Percentiles rank a stretch among this genome's conserved stretches.
phyloP scores from a whole-genome alignment of 2,113 vertebrate species.

The Sphyrna mokarran region DNA sequence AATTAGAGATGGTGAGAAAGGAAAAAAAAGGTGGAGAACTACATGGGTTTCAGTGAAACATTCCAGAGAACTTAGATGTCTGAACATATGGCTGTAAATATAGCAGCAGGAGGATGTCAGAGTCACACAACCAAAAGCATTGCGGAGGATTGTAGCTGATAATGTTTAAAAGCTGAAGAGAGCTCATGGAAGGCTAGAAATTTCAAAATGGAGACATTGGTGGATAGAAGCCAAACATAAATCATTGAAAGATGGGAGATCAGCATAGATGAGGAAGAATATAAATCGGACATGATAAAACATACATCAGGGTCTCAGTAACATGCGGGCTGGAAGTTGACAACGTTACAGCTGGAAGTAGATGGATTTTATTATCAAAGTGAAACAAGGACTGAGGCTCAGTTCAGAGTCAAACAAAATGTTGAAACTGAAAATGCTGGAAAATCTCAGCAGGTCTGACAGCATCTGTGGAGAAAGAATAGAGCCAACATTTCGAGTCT shows the following conservation, averaged over 20 bases:
- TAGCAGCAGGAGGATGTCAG: background rate
- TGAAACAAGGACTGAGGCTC: background rate
- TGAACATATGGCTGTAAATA: background rate
- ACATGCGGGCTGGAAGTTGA: background rate
- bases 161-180: background rate
- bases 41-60: background rate
- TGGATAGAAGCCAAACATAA: background rate
- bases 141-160: background rate
- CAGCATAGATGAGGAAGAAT: background rate
- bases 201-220: background rate
- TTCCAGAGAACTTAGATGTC: background rate
- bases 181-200: background rate
- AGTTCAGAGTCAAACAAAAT: background rate
- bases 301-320: background rate
- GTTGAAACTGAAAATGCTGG: background rate
- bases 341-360: background rate
- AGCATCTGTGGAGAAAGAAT: no score
- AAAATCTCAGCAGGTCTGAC: no score
- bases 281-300: background rate
- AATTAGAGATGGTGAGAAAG: background rate
- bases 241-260: background rate
- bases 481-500: no score
- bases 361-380: background rate
- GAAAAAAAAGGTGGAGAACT: background rate
- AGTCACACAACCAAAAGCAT: background rate